These are phyloP conservation scores for Heliothis peltigera DNA, from an alignment of 2,888 invertebrate species.

Conservation along the genomic window DNA sequence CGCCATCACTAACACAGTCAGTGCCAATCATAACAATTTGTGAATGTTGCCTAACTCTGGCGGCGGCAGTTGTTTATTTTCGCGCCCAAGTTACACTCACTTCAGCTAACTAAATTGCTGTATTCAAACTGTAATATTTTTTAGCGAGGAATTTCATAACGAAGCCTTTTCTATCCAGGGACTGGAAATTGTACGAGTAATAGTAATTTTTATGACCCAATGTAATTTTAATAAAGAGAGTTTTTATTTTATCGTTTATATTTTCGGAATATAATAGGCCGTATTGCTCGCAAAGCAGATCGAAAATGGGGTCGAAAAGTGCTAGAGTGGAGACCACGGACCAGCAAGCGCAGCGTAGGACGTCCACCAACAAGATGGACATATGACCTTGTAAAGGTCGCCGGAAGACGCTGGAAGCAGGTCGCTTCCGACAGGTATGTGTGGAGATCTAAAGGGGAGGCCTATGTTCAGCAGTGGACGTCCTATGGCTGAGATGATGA, in stretches of 20 bases:
- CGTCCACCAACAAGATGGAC: too few species aligned
- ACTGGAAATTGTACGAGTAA: background rate
- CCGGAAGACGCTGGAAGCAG: too few species aligned
- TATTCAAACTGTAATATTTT: conserved; percentile 23
- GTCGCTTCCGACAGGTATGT: too few species aligned
- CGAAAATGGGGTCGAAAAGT: too few species aligned
- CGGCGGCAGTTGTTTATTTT: conserved; percentile 41
- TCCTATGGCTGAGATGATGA: too few species aligned
- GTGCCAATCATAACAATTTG: conserved; percentile 29
- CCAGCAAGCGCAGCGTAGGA: too few species aligned
- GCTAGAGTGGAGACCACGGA: too few species aligned
- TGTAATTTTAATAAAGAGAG: background rate
- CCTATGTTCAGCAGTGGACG: too few species aligned
- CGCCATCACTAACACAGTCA: conserved; percentile 15
- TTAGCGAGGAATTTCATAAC: conserved; percentile 21
- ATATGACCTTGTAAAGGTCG: too few species aligned
- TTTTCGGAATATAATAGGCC: background rate
- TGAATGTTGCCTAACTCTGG: conserved; percentile 26
- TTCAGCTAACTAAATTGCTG: conserved; percentile 33
- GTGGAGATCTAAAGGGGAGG: too few species aligned
- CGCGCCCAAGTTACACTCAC: conserved; percentile 21
- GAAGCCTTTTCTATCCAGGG: conserved; percentile 16
- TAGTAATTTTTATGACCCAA: background rate
- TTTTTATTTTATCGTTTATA: conserved; percentile 16
- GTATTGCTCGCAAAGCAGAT: too few species aligned